Evolutionary conservation across 2,797 vertebrate species (phyloP).

Genomic region (Pagetopsis macropterus): DNA sequence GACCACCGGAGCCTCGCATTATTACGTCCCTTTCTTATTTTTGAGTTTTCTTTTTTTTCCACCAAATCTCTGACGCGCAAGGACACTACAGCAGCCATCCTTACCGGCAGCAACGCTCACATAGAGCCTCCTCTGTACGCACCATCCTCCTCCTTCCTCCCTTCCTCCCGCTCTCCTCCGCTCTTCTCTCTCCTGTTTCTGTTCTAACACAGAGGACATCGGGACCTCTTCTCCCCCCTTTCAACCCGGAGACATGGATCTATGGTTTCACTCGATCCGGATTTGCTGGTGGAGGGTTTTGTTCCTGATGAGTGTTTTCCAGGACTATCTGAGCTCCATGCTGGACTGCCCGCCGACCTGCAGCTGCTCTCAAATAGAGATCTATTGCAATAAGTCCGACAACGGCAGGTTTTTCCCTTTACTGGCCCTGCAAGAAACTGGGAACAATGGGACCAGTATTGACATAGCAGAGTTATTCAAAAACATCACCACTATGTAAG

Average conservation of each 20-base stretch:
- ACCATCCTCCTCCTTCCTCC: slow-evolving; percentile 47
- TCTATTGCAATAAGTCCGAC: slow-evolving; percentile 96
- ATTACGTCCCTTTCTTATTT: slow-evolving; percentile 51
- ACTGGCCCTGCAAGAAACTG: slow-evolving; percentile 90
- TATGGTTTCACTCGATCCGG: slow-evolving; percentile 93
- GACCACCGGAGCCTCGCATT: slow-evolving; percentile 70
- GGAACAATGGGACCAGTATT: slow-evolving; percentile 89
- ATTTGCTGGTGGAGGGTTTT: slow-evolving; percentile 95
- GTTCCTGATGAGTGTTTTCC: slow-evolving; percentile 93
- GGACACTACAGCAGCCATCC: slow-evolving; percentile 79
- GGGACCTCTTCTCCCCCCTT: slow-evolving; percentile 70
- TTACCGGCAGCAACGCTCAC: slow-evolving; percentile 65
- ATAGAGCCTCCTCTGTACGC: slow-evolving; percentile 80
- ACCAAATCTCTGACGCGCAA: slow-evolving; percentile 75
- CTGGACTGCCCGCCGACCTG: slow-evolving; percentile 98
- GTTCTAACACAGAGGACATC: slow-evolving; percentile 77
- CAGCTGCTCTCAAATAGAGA: slow-evolving; percentile 95
- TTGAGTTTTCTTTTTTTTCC: slow-evolving; percentile 60
- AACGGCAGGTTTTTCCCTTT: slow-evolving; percentile 96
- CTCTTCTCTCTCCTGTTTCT: slow-evolving; percentile 53
- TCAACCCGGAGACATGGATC: slow-evolving; percentile 92
- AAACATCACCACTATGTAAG: slow-evolving; percentile 98
- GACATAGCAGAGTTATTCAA: slow-evolving; percentile 97
- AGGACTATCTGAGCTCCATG: slow-evolving; percentile 94
- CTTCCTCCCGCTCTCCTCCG: slow-evolving; percentile 59